Conservation (phyloP, 2,797 vertebrate species). For the Microctenopoma lineatum region DNA sequence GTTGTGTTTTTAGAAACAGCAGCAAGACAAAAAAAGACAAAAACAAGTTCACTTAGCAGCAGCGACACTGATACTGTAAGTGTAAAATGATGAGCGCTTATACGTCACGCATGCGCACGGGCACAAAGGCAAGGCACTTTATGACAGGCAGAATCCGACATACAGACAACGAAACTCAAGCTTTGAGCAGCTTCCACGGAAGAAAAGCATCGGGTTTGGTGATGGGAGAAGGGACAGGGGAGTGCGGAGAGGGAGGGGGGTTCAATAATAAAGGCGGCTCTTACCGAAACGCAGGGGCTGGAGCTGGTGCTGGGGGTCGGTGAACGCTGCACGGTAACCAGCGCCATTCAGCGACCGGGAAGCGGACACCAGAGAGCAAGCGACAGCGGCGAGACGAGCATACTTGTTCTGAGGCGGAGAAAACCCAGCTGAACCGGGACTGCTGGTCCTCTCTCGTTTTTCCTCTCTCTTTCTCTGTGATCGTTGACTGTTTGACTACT, state of each 20-base stretch:
- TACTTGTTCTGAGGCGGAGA: constrained; percentile 68
- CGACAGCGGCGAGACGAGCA: constrained; percentile 77
- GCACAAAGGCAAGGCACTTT: constrained; percentile 85
- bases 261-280: constrained; percentile 58
- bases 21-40: not conserved
- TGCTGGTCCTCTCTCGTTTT: constrained; percentile 17
- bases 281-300: constrained; percentile 98
- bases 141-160: constrained; percentile 69
- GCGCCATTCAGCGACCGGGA: constrained; percentile 94
- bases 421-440: constrained; percentile 54
- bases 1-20: fast-evolving
- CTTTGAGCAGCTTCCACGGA: constrained; percentile 8
- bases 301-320: constrained; percentile 98
- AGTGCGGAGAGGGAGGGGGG: not conserved
- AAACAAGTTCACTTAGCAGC: constrained; percentile 6
- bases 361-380: constrained; percentile 84
- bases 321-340: constrained; percentile 98
- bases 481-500: constrained; percentile 74
- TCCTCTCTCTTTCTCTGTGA: constrained; percentile 49
- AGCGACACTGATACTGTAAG: constrained; percentile 30
- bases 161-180: constrained; percentile 74
- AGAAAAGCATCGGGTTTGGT: constrained; percentile 14
- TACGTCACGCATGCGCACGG: constrained; percentile 89
- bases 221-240: not conserved
- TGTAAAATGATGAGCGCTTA: constrained; percentile 59